phyloP scores from a whole-genome alignment of 2,113 vertebrate species.

The Cepphus grylle region DNA sequence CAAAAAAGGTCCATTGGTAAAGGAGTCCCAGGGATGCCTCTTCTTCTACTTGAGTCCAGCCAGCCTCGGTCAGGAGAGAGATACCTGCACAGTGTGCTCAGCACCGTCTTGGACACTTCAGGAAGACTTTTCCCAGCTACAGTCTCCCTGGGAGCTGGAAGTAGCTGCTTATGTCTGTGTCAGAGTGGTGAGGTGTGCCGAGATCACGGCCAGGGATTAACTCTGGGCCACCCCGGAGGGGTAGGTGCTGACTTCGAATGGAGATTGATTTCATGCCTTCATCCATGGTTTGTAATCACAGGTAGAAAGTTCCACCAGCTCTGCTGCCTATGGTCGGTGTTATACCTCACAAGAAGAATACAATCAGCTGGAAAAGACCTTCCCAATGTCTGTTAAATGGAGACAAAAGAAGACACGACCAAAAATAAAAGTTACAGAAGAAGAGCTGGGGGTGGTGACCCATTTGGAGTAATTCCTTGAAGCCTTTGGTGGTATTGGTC shows the following conservation, averaged over 20 bases:
- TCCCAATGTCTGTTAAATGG: not conserved
- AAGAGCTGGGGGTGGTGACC: not conserved
- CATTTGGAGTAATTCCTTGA: not conserved
- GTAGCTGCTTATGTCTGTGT: not conserved
- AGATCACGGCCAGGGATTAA: not conserved
- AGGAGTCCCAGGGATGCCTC: not conserved
- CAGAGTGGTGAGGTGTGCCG: not conserved
- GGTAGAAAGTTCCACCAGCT: not conserved
- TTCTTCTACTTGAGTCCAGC: not conserved
- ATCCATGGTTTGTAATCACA: not conserved
- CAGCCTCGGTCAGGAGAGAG: not conserved
- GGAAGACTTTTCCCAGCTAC: not conserved
- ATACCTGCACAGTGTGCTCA: not conserved
- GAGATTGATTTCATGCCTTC: not conserved
- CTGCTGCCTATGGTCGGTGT: accelerated
- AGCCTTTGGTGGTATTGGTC: not conserved
- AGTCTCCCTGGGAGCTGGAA: not conserved
- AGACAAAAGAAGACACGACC: not conserved
- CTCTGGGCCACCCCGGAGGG: not conserved
- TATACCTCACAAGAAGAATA: not conserved
- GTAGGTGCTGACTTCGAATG: not conserved
- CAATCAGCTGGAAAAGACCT: not conserved
- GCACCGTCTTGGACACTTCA: not conserved
- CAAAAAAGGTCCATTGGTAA: not conserved
- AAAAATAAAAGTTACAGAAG: not conserved